These are phyloP conservation scores for Andricus quercusramuli DNA, from an alignment of 2,888 invertebrate species.

Conservation along the genomic window DNA sequence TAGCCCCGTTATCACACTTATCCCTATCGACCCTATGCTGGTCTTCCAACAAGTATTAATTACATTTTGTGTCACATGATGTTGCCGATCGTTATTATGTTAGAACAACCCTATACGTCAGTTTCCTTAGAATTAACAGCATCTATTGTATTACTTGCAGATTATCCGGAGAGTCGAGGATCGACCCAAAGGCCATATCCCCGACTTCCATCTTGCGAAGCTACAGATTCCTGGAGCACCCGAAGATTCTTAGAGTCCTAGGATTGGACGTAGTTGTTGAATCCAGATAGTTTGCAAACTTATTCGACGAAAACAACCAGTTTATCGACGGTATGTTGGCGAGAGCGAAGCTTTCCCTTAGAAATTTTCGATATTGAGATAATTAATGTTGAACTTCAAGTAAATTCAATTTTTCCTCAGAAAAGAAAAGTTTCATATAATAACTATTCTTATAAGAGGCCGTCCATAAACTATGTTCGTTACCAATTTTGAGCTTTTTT, in stretches of 20 bases:
- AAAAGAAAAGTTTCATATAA: conserved; percentile 8
- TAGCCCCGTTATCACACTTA: too few species aligned
- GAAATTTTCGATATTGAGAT: conserved; percentile 18
- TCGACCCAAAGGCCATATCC: conserved; percentile 24
- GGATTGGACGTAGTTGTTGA: conserved; percentile 33
- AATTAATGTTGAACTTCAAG: conserved; percentile 24
- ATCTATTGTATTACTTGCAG: conserved; percentile 40
- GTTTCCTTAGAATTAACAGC: conserved; percentile 32
- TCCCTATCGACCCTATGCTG: not conserved
- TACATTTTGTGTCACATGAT: conserved; percentile 23
- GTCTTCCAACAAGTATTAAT: not conserved
- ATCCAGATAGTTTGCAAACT: conserved; percentile 40
- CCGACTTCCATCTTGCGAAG: conserved; percentile 25
- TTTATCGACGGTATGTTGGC: conserved; percentile 22
- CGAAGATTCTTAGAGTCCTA: conserved; percentile 23
- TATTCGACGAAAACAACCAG: conserved; percentile 40
- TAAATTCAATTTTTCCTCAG: not conserved
- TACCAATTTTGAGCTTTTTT: too few species aligned
- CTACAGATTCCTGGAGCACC: conserved; percentile 27
- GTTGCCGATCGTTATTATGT: conserved; percentile 12
- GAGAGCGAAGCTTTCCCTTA: conserved; percentile 8
- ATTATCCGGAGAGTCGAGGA: conserved; percentile 37
- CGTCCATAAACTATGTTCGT: too few species aligned
- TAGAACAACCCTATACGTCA: conserved; percentile 20
- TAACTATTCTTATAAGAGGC: not conserved